Evolutionary conservation across 1,140 invertebrate genomes (phyloP), one percentile per base, ranked within the genome.

Genomic region (Philaenus spumarius): DNA sequence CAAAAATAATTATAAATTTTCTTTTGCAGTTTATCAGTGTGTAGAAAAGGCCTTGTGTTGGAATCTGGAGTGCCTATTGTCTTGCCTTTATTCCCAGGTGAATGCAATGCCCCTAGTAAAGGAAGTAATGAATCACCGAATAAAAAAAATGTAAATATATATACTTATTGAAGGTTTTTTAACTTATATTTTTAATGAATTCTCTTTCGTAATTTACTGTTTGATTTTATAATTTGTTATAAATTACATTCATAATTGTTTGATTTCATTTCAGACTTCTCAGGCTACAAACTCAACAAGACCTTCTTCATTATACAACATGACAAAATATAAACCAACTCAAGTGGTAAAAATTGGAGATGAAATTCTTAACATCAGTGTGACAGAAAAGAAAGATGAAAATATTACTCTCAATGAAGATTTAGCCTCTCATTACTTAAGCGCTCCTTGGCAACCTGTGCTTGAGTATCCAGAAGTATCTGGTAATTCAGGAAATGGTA

Each of bases 11-110:
- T n/a, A n/a, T n/a, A n/a, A n/a, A n/a, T 30, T 52, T 26, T 55
- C 64, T 58, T 47, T 73, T 77, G 51, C 71, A 85, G 85, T 15
- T 79, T 85, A 22, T 93, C 90, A 0, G 80, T 90, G 24, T 94
- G 90, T 66, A 85, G 85, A 39, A 81, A 85, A 63, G 82, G 81
- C 26, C 72, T 92, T 6, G 78, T 82, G 24, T 71, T 94, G n/a
- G 83, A 86, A 64, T 86, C 87, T 1, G 87, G 84, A 5, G 77
- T 79, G 43, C 77, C 87, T 0, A 79, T 90, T 0, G 80, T 82
- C 14, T 68, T 93, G 39, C 82, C 82, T 1, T 77, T 94, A 1
- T 83, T 84, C 61, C 79, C 84, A 0, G 89, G 89, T 12, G 83
- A 90, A 59, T 93, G 90, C 68, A 82, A 84, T 62, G 72, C 79